Conservation (phyloP, 2,113 vertebrate genomes). For the Platysteira castanea region DNA sequence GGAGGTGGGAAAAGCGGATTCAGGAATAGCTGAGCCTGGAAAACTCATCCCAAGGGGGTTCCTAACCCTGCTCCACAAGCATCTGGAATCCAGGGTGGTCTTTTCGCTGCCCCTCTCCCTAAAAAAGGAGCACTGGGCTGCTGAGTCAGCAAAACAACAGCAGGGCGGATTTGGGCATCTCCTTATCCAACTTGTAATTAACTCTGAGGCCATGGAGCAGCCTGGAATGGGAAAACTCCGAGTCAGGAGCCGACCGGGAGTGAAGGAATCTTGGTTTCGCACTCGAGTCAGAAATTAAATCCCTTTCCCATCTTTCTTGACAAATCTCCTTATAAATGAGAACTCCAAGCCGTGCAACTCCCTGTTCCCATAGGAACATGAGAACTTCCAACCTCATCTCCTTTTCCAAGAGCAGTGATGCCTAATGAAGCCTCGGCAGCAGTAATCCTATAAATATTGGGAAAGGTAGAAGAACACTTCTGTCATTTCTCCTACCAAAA, state of each 20-base stretch:
- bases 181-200: not conserved
- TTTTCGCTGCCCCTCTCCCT: not conserved
- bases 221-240: not conserved
- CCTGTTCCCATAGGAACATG: slow-evolving; percentile 28
- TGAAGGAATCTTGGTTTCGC: not conserved
- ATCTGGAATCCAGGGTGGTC: not conserved
- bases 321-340: not conserved
- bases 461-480: not conserved
- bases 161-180: not conserved
- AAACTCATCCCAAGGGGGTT: not conserved
- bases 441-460: not conserved
- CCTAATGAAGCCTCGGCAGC: not conserved
- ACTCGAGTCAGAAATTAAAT: not conserved
- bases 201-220: not conserved
- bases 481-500: not conserved
- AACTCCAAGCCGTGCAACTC: not conserved
- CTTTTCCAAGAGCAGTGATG: not conserved
- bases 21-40: not conserved
- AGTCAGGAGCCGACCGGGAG: not conserved
- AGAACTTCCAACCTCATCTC: not conserved
- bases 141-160: not conserved
- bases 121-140: not conserved
- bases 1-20: not conserved
- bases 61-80: not conserved
- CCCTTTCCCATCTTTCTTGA: not conserved